Conservation (phyloP, 2,113 vertebrate species). For the Procapra przewalskii region DNA sequence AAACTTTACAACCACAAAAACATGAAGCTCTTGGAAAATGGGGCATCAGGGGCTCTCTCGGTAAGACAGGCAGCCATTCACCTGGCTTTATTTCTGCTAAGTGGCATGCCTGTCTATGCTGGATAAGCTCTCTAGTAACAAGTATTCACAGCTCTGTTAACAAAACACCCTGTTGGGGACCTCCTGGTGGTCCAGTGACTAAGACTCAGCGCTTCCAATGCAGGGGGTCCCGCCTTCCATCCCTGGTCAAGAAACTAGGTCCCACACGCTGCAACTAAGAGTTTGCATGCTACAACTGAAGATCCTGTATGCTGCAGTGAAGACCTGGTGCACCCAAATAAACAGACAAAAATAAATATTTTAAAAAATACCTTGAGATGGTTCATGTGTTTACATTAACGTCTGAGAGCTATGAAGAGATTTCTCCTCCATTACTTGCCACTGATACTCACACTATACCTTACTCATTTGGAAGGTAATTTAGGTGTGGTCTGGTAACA, state of each 20-base stretch:
- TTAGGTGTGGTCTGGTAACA: background rate
- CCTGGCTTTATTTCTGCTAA: slow-evolving; percentile 8
- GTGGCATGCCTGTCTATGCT: background rate
- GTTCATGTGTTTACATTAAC: background rate
- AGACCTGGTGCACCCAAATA: background rate
- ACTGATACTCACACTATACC: background rate
- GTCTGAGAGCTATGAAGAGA: background rate
- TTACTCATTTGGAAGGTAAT: background rate
- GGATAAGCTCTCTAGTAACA: background rate
- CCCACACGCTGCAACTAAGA: background rate
- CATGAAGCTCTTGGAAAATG: background rate
- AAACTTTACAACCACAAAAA: background rate
- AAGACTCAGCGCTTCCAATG: background rate
- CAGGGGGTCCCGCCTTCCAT: background rate
- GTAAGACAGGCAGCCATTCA: background rate
- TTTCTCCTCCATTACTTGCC: background rate
- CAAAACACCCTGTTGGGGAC: background rate
- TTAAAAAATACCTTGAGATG: background rate
- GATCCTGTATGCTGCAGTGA: background rate
- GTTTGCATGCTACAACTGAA: background rate
- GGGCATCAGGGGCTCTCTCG: background rate
- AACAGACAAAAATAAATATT: background rate
- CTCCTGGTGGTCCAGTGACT: background rate
- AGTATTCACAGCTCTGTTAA: background rate
- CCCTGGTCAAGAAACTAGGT: background rate